Evolutionary conservation across 2,797 vertebrate species (phyloP), one percentile per base, ranked within the genome.

Genomic region (Cyclura pinguis): DNA sequence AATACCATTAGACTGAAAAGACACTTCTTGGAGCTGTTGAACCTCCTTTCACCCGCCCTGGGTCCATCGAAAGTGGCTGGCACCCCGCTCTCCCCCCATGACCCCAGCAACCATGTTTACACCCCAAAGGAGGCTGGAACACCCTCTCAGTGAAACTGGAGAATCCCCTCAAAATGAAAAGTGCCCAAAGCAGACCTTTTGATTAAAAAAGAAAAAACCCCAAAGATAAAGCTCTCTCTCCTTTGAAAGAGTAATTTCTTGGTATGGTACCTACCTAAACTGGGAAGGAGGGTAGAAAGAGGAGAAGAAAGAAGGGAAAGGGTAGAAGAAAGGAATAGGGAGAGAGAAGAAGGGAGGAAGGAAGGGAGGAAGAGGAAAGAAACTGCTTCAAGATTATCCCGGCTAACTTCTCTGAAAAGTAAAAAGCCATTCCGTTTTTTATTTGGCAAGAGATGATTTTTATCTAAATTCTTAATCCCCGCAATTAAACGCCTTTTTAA

Each of bases 371-470:
- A 13, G 42, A 52, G 32, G 55, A 94, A 91, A 74, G n/a, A 29
- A 74, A 8, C n/a, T 3, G 22, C 50, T 74, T 22, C 2, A 72
- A 57, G 80, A 59, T 24, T 72, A 59, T 47, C 16, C 80, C 74
- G 18, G 42, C 35, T 47, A 22, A 35, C n/a, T 84, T 76, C 10
- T 84, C 64, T 77, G 83, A 62, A 73, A 64, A 47, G 50, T 80
- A 89, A 81, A 47, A 16, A 76, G 27, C 47, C n/a, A 86, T 62
- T 91, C 92, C 72, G 78, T 84, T 95, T 69, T 69, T 90, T 93
- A 93, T 94, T 95, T 94, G 84, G 93, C 0, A 85, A 2, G 1
- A 88, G 89, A 92, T 88, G 91, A n/a, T 87, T 96, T 95, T 64
- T 80, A 91, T 91, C 9, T 92, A 92, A 91, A 93, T 93, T 89